phyloP scores from a whole-genome alignment of 2,113 vertebrate genomes.

The Callithrix jacchus region DNA sequence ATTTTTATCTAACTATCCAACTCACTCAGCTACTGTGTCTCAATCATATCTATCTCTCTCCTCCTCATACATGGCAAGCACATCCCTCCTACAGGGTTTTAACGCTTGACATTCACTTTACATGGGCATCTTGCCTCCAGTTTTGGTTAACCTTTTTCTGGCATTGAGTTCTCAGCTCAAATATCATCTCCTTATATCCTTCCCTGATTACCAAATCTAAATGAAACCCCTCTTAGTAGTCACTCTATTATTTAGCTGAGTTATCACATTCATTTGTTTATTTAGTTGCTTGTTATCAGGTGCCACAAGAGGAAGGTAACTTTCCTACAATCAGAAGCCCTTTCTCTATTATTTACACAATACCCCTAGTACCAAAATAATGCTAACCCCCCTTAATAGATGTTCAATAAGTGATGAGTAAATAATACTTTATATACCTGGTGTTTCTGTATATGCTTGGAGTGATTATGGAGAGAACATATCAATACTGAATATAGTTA shows the following conservation, averaged over 20 bases:
- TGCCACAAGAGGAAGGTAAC: background rate
- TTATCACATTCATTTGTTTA: slow-evolving; percentile 13
- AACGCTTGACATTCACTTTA: background rate
- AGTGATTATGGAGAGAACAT: background rate
- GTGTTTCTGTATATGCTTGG: background rate
- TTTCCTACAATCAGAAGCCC: background rate
- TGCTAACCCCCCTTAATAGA: background rate
- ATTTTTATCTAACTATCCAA: background rate
- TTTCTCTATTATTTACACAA: background rate
- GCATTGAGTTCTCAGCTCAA: slow-evolving; percentile 1
- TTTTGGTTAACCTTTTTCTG: slow-evolving; percentile 3
- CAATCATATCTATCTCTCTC: background rate
- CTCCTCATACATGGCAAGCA: background rate
- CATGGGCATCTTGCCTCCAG: background rate
- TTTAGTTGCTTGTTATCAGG: background rate
- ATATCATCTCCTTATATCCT: background rate
- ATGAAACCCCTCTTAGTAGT: background rate
- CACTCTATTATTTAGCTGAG: background rate
- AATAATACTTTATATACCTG: background rate
- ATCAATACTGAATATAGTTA: background rate
- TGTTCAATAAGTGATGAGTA: background rate
- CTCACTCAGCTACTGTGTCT: background rate
- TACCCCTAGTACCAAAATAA: background rate
- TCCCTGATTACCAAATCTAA: background rate
- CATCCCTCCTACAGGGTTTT: background rate